Conservation (phyloP, 2,888 invertebrate genomes). For the Meandrusa payeni region DNA sequence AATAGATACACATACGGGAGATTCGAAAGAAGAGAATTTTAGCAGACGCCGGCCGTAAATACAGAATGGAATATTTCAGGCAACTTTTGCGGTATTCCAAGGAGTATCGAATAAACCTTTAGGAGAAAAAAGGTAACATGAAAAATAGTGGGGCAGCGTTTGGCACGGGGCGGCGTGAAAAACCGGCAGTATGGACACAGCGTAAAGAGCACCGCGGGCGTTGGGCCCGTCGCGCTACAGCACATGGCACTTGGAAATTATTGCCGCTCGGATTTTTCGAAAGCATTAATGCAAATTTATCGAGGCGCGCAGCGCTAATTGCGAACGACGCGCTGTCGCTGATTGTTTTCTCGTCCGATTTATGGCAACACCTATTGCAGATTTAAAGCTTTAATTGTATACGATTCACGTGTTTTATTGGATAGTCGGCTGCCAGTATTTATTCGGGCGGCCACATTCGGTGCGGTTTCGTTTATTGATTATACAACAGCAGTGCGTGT, state of each 20-base stretch:
- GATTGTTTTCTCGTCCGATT: conserved; percentile 79
- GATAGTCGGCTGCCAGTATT: conserved; percentile 71
- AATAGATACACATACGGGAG: too few species aligned
- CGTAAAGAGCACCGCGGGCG: conserved; percentile 27
- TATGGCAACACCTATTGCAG: conserved; percentile 81
- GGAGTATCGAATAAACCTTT: conserved; percentile 29
- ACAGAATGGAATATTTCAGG: conserved; percentile 17
- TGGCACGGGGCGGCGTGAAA: conserved; percentile 37
- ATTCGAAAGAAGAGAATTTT: not conserved
- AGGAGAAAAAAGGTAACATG: conserved; percentile 27
- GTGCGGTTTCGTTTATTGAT: conserved; percentile 75
- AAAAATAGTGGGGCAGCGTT: conserved; percentile 33
- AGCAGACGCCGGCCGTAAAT: conserved; percentile 12
- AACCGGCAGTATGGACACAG: conserved; percentile 29
- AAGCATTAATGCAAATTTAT: conserved; percentile 81
- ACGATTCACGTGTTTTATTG: conserved; percentile 80
- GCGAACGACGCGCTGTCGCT: conserved; percentile 75
- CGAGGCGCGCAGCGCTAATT: conserved; percentile 78
- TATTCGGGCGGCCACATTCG: conserved; percentile 63
- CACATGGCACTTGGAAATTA: conserved; percentile 74
- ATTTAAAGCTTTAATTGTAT: conserved; percentile 81
- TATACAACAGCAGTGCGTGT: conserved; percentile 53
- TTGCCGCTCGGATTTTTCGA: conserved; percentile 78
- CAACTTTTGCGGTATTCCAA: conserved; percentile 23
- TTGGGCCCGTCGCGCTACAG: conserved; percentile 46